Evolutionary conservation across 1,140 invertebrate genomes (phyloP), one percentile per base, ranked within the genome.

Genomic region (Zophobas morio): DNA sequence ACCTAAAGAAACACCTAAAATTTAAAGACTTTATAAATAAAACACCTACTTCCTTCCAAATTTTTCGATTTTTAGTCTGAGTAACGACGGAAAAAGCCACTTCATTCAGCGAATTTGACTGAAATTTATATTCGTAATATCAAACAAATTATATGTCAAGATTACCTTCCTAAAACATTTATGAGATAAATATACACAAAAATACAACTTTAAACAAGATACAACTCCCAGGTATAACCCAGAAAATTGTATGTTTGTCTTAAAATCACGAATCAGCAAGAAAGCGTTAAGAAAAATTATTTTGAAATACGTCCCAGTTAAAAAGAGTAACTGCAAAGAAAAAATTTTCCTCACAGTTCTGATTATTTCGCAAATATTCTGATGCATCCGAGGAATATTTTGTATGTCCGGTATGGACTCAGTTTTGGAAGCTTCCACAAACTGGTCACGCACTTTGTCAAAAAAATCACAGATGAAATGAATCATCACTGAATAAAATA

Each of bases 251-350:
- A 57, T 57, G 6, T 57, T 57, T 1, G 56, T 57, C 5, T 35
- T 35, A 57, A 57, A 57, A 57, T 57, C 56, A 36, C 32, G 32
- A 57, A 35, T 35, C 1, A 57, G n/a, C 4, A 57, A 57, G 36
- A 57, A 57, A 3, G 35, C 56, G n/a, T 57, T 57, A 6, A 57
- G 34, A 57, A 57, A 57, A 35, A 57, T 57, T 36, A 57, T 57
- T 57, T 57, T 57, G 34, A 57, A 57, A 57, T 57, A 34, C 8
- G 56, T 57, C 6, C 56, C 56, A 36, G 36, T 57, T 34, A 57
- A 35, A 36, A 57, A 57, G 4, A 57, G 35, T 57, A 57, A 36
- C 35, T 57, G 56, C 1, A 57, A n/a, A 6, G 56, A 57, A 57
- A 57, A 36, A 1, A 57, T 34, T 57, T 57, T 36, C 3, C n/a